Percentiles rank a stretch among this genome's conserved stretches.
Evolutionary conservation across 2,797 vertebrate genomes (phyloP).

Genomic region (Ispidina lecontei): DNA sequence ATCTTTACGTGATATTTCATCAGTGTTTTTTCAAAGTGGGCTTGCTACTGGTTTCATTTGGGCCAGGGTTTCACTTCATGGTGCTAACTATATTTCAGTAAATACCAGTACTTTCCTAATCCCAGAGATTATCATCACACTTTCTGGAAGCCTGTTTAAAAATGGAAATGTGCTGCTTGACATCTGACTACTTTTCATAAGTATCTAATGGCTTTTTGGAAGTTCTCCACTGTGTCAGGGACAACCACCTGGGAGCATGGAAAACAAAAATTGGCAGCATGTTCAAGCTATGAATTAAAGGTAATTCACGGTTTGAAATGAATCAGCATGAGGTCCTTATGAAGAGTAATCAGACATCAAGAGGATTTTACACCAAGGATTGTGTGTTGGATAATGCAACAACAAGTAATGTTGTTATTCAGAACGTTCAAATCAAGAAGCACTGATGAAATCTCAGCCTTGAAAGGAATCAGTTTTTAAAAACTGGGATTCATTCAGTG

Average conservation of each 20-base stretch:
- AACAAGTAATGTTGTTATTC: constrained; percentile 72
- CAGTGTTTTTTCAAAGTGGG: background rate
- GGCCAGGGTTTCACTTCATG: background rate
- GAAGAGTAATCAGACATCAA: constrained; percentile 78
- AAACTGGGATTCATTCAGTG: background rate
- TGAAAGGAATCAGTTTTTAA: constrained; percentile 8
- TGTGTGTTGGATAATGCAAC: constrained; percentile 73
- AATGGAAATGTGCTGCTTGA: constrained; percentile 32
- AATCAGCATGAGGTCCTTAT: constrained; percentile 75
- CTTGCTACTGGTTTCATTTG: background rate
- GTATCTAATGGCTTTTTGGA: constrained; percentile 72
- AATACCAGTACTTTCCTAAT: constrained; percentile 26
- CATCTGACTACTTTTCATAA: constrained; percentile 59
- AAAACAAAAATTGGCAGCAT: constrained; percentile 76
- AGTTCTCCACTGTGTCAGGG: constrained; percentile 68
- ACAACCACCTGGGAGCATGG: constrained; percentile 72
- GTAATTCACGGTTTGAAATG: constrained; percentile 78
- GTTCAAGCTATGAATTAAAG: constrained; percentile 78
- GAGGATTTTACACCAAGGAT: constrained; percentile 70
- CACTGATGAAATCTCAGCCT: constrained; percentile 32
- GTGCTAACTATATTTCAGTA: background rate
- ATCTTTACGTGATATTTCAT: background rate
- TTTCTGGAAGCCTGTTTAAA: constrained; percentile 45
- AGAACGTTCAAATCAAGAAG: constrained; percentile 61
- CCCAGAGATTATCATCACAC: background rate